Evolutionary conservation across 2,113 vertebrate genomes (phyloP), one percentile per base, ranked within the genome.

Genomic region (Xyrauchen texanus): DNA sequence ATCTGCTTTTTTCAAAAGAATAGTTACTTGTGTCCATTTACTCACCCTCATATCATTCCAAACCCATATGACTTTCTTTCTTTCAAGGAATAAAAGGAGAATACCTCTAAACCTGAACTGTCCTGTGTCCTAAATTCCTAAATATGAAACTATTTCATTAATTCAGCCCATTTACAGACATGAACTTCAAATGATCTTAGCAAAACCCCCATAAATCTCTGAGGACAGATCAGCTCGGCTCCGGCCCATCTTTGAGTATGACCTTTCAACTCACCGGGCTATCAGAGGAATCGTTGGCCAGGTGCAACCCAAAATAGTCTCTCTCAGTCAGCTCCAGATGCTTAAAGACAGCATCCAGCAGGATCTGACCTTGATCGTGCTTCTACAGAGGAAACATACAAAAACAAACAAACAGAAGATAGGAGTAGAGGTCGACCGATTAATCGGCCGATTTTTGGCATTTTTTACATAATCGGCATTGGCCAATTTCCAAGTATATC

Each of bases 301-400:
- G 90, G 90, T 97, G 96, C 88, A 99, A 95, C 90, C 98, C 97
- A 89, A 99, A 99, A 91, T 99, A 99, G 91, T 99, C 98, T 87
- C 93, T 94, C 89, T 99, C 98, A 2, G 97, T 99, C 93, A 99
- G 93, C 93, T 98, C 97, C 74, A 99, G 95, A 92, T 98, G 96
- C 84, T 93, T 98, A 91, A 98, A 99, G 87, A 98, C 97, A 87
- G 91, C 83, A 75, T 99, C 97, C 94, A 99, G 91, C 4, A 99
- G 89, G 90, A 97, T 90, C 91, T 97, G 96, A 80, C 98, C 97
- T 81, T 95, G 95, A 90, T 98, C 92, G 76, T 97, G 94, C 91
- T 99, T 99, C 97, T 99, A 88, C 74, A 92, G 83, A 84, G 84
- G 86, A 89, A 75, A 74, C 5, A 71, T 53, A 68, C 72, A 73